Base-by-base conservation (phyloP, 64 coral and sea anemone species). In the Montipora efflorescens region DNA sequence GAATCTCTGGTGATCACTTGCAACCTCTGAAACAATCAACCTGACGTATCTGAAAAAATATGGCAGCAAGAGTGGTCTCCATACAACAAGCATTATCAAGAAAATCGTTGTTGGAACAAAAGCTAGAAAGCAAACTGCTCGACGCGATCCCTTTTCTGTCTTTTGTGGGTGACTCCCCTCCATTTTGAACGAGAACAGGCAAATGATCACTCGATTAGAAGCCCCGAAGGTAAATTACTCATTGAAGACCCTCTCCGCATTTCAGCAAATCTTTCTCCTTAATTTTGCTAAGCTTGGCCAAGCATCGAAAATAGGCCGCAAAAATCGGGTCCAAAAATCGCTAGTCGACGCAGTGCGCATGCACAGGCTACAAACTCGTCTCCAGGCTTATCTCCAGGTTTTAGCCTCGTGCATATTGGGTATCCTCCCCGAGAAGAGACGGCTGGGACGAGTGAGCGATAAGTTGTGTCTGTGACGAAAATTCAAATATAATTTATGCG, bases 41-140 rank as follows among this genome's bases (percentile, higher is more conserved):
- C 64, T 80, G 16, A 36, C 49, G 73, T 94, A 94, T 72, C 78
- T 94, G 6, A 81, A 50, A 15, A 72, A 45, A 55, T 88, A 74
- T 22, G 69, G 14, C 23, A 23, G 21, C 19, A 88, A 75, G 11
- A 74, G 50, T 0, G 85, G 85, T 45, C 50, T 51, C 85, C 85
- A 88, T 25, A 36, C 14, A 20, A 51, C 8, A 74, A 88, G 43
- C 25, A 50, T 13, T 22, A 88, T 44, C 9, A 74, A 15, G 85
- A 88, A 16, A 23, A 88, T 7, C 52, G 47, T 8, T 49, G 49
- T 12, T 18, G 66, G 73, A 25, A 88, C 10, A 19, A 88, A 20
- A 46, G 74, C 21, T 36, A 47, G 3, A 22, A 47, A 1, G 13
- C 8, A 47, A 47, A 76, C 45, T 45, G 23, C 45, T 46, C 36